These are phyloP conservation scores for Pristis pectinata DNA, from an alignment of 2,797 vertebrate genomes.

Conservation along the genomic window DNA sequence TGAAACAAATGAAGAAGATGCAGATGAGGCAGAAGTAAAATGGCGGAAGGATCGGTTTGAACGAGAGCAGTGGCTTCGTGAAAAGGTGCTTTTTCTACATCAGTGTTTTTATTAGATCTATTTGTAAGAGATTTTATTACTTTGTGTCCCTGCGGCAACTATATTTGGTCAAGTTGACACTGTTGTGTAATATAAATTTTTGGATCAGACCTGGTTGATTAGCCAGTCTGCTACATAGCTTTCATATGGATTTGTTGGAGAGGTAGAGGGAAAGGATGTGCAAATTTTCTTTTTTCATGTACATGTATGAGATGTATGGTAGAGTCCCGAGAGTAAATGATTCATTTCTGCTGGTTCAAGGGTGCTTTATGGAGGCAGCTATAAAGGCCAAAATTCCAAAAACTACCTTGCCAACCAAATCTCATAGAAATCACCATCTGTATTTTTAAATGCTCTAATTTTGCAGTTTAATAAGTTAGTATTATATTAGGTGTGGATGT, in stretches of 20 bases:
- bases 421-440: neutral
- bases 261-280: too few species aligned
- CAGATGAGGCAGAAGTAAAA: constrained; percentile 72
- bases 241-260: neutral
- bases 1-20: constrained; percentile 67
- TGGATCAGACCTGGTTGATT: neutral
- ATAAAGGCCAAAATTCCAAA: neutral
- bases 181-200: neutral
- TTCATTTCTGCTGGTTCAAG: neutral
- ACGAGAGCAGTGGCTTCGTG: constrained; percentile 84
- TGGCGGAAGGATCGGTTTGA: constrained; percentile 84
- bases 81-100: constrained; percentile 66
- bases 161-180: neutral
- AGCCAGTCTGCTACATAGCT: neutral
- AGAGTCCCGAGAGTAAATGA: neutral
- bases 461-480: neutral
- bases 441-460: neutral
- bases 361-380: neutral
- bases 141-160: neutral
- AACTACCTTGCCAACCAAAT: neutral
- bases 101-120: neutral
- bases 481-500: neutral
- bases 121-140: neutral
- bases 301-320: neutral
- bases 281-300: neutral